These are phyloP conservation scores for Lasioglossum zephyrum DNA, from an alignment of 2,888 invertebrate species.

Conservation along the genomic window DNA sequence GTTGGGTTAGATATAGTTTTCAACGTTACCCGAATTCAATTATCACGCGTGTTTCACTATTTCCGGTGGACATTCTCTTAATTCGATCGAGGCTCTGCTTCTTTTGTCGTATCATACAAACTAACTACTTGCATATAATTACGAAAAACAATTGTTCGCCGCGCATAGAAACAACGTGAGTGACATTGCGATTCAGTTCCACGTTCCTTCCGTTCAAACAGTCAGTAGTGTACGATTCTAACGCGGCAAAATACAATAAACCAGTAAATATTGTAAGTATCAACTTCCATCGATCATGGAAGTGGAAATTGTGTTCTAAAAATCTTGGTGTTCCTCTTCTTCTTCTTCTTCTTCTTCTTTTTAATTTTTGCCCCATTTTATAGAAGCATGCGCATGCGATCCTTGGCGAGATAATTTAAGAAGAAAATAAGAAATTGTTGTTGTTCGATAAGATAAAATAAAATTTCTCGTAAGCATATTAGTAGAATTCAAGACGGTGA, in stretches of 20 bases:
- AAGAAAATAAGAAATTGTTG: background rate
- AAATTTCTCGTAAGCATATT: background rate
- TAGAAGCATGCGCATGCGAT: background rate
- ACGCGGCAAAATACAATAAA: conserved; percentile 11
- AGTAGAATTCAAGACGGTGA: background rate
- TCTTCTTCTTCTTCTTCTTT: background rate
- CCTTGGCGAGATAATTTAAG: background rate
- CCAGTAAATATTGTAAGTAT: background rate
- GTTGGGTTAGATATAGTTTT: conserved; percentile 33
- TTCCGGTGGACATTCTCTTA: conserved; percentile 56
- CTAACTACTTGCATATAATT: conserved; percentile 30
- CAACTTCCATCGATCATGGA: background rate
- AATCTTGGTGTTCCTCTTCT: background rate
- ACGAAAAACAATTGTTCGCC: conserved; percentile 28
- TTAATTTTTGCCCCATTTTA: background rate
- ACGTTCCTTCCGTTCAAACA: conserved; percentile 48
- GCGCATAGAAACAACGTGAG: conserved; percentile 47
- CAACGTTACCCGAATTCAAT: conserved; percentile 78
- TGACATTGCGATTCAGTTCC: conserved; percentile 41
- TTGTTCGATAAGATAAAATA: background rate
- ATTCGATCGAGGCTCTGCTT: background rate
- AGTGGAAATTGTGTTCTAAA: background rate
- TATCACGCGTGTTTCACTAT: conserved; percentile 61
- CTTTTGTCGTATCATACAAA: background rate
- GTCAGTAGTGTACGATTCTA: conserved; percentile 39